Conservation (phyloP, 2,888 invertebrate species). For the Zele albiditarsus region DNA sequence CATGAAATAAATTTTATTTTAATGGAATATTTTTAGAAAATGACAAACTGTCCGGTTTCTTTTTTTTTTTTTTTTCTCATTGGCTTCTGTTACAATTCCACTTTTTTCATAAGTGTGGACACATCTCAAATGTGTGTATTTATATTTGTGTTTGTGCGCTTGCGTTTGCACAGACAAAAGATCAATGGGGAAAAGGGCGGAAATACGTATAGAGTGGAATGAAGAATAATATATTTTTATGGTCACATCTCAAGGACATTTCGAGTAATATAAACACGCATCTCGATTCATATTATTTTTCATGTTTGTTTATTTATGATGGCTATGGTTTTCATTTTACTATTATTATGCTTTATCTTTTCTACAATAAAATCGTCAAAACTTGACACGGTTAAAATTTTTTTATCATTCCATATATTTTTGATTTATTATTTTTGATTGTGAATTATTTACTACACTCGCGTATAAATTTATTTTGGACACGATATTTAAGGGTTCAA, state of each 20-base stretch:
- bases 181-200: slow-evolving; percentile 9
- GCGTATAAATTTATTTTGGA: background rate
- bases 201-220: background rate
- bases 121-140: background rate
- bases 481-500: background rate
- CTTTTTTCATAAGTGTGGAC: background rate
- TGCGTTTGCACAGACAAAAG: background rate
- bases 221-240: background rate
- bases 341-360: too few relatives aligned
- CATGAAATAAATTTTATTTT: background rate
- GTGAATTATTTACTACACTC: background rate
- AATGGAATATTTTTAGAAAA: background rate
- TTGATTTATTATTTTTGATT: background rate
- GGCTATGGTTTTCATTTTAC: too few relatives aligned
- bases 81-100: background rate
- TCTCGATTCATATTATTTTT: too few relatives aligned
- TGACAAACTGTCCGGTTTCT: background rate
- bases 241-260: background rate
- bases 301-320: too few relatives aligned
- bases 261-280: background rate
- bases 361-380: too few relatives aligned
- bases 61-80: background rate
- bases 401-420: background rate
- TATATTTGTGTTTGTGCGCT: background rate
- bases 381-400: too few relatives aligned